Evolutionary conservation across 2,888 invertebrate species (phyloP).

Genomic region (Drosophila paucipuncta): DNA sequence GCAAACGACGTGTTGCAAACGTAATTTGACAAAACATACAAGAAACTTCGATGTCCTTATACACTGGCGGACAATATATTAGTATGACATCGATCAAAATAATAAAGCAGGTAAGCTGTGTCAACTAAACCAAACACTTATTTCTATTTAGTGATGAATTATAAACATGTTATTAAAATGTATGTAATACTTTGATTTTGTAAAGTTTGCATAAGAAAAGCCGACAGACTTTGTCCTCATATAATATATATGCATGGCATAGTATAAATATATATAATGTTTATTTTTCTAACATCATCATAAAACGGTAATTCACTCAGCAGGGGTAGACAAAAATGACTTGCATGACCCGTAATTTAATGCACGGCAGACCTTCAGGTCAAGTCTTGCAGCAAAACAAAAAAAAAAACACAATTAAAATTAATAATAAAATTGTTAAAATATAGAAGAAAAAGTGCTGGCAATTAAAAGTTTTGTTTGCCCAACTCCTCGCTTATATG

Average conservation of each 20-base stretch:
- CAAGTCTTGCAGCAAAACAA: conserved; percentile 11
- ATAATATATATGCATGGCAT: neutral
- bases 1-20: conserved; percentile 61
- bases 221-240: neutral
- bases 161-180: neutral
- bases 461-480: conserved; percentile 67
- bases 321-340: conserved; percentile 1
- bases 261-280: neutral
- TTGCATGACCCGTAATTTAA: conserved; percentile 32
- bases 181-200: neutral
- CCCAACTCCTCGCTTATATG: conserved; percentile 39
- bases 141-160: neutral
- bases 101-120: neutral
- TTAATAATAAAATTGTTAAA: conserved; percentile 24
- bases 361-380: neutral
- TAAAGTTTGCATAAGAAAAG: neutral
- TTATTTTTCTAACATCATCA: neutral
- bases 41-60: neutral
- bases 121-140: neutral
- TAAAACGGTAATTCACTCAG: neutral
- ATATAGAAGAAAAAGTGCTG: conserved; percentile 42
- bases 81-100: neutral
- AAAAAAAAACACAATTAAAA: conserved; percentile 14
- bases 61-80: neutral
- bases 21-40: conserved; percentile 8